Evolutionary conservation across 1,140 invertebrate genomes (phyloP).

Genomic region (Pseudachorutes palmiensis): DNA sequence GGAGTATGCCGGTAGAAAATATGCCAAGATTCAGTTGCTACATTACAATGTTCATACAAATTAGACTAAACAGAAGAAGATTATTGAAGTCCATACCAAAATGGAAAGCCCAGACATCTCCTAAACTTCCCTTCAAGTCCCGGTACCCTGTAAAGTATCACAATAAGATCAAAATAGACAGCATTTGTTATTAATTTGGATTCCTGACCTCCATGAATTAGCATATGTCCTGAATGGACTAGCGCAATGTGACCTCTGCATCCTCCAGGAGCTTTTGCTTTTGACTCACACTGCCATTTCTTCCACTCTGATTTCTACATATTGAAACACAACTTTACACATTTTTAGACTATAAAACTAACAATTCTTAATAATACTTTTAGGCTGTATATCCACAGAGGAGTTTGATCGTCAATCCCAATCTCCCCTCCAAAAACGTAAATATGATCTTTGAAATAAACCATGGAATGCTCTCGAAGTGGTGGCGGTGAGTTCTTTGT

Average conservation of each 20-base stretch:
- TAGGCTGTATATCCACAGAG: constrained; percentile 77
- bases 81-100: no score
- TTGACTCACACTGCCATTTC: constrained; percentile 40
- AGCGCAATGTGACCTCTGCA: constrained; percentile 73
- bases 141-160: constrained; percentile 50
- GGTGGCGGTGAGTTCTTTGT: constrained; percentile 22
- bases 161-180: neutral
- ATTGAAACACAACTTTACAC: no score
- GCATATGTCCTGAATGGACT: constrained; percentile 66
- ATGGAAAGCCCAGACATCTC: constrained; percentile 80
- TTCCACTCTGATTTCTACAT: constrained; percentile 20
- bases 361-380: constrained; percentile 49
- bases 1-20: constrained; percentile 43
- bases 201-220: constrained; percentile 75
- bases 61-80: no score
- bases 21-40: constrained; percentile 70
- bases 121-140: constrained; percentile 68
- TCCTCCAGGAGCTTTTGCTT: constrained; percentile 59
- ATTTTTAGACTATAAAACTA: no score
- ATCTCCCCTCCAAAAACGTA: constrained; percentile 85
- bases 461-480: constrained; percentile 62
- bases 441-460: constrained; percentile 62
- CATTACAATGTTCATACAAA: no score
- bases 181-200: no score
- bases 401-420: constrained; percentile 69